Percentiles rank a stretch among this genome's conserved stretches.
Evolutionary conservation across 2,797 vertebrate genomes (phyloP).

Genomic region (Argentina silus): DNA sequence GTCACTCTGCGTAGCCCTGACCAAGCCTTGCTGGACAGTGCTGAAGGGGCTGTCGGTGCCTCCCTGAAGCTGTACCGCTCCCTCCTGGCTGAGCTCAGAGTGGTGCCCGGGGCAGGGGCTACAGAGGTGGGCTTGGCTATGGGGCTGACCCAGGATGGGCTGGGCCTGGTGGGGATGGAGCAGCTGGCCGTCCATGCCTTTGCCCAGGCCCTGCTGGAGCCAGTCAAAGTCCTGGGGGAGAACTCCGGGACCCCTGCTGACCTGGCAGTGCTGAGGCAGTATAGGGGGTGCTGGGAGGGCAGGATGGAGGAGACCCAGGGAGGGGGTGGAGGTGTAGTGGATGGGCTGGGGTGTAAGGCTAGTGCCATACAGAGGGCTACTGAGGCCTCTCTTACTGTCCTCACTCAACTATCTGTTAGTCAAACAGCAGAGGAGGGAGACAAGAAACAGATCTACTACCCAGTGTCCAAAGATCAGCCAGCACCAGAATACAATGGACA

Average conservation of each 20-base stretch:
- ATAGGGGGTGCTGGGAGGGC: slow-evolving; percentile 14
- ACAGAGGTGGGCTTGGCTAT: slow-evolving; percentile 41
- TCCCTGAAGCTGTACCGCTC: slow-evolving; percentile 40
- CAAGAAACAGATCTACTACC: slow-evolving; percentile 13
- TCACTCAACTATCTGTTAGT: slow-evolving; percentile 22
- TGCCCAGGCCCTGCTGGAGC: slow-evolving; percentile 41
- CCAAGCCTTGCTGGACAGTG: slow-evolving; percentile 35
- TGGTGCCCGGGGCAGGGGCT: slow-evolving; percentile 39
- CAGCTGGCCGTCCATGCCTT: slow-evolving; percentile 41
- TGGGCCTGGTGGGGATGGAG: slow-evolving; percentile 36
- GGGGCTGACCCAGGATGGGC: slow-evolving; percentile 41
- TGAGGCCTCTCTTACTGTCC: slow-evolving; percentile 22
- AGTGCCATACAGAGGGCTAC: slow-evolving; percentile 33
- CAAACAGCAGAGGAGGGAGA: slow-evolving; percentile 22
- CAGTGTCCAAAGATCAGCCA: not conserved
- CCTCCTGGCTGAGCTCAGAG: slow-evolving; percentile 33
- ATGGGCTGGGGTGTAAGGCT: slow-evolving; percentile 29
- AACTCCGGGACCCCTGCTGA: slow-evolving; percentile 23
- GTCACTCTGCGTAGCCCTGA: slow-evolving; percentile 47
- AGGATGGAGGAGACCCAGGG: not conserved
- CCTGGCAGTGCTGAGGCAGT: slow-evolving; percentile 20
- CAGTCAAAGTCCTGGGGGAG: slow-evolving; percentile 21
- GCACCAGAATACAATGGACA: not conserved
- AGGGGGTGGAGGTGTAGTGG: slow-evolving; percentile 15
- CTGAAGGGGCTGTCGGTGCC: slow-evolving; percentile 40